Conservation (phyloP, 1,140 invertebrate species). For the Orius insidiosus region DNA sequence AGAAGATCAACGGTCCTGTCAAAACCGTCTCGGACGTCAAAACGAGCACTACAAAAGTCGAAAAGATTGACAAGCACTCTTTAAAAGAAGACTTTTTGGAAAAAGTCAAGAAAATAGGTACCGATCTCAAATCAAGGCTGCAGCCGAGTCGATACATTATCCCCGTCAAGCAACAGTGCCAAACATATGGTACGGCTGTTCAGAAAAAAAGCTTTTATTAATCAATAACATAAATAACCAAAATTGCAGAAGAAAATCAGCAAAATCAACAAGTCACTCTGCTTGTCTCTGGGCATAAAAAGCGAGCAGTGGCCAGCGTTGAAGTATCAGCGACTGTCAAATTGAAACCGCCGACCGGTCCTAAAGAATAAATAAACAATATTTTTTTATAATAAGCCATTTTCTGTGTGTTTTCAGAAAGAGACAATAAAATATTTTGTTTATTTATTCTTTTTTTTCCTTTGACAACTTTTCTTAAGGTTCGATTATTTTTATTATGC, state of each 20-base stretch:
- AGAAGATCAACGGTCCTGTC: conserved; percentile 4
- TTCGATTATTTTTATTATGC: not conserved
- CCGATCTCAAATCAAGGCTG: not conserved
- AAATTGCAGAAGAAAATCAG: too few relatives aligned
- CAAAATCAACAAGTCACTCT: too few relatives aligned
- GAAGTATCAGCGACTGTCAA: too few relatives aligned
- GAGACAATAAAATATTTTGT: not conserved
- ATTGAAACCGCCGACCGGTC: too few relatives aligned
- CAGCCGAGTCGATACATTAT: conserved; percentile 1
- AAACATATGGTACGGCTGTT: conserved; percentile 5
- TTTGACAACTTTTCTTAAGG: not conserved
- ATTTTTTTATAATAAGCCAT: not conserved
- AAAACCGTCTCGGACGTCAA: not conserved
- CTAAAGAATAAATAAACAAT: not conserved
- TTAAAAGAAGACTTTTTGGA: conserved; percentile 9
- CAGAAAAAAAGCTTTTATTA: too few relatives aligned
- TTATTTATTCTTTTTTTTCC: conserved; percentile 1
- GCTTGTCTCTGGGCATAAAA: too few relatives aligned
- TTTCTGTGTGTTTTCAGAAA: not conserved
- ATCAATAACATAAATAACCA: too few relatives aligned
- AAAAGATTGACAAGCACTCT: not conserved
- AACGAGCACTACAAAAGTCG: not conserved
- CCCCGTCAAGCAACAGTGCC: conserved; percentile 2
- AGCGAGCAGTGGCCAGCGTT: too few relatives aligned
- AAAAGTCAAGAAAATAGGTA: conserved; percentile 5